Base-by-base conservation (phyloP, 2,888 invertebrate species). In the Marasmarcha lunaedactyla region DNA sequence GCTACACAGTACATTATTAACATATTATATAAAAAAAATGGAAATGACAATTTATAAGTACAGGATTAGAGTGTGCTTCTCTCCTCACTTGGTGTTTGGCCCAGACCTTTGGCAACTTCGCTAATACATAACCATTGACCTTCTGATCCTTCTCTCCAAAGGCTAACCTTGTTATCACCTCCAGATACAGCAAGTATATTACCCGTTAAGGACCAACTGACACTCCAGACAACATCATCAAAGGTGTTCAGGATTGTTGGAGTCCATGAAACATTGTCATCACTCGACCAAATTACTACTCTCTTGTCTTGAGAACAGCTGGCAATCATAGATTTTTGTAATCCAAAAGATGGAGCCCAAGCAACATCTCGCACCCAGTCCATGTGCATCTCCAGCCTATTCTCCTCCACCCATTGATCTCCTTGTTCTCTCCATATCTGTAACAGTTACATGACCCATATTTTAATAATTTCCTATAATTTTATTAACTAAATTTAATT, bases 341-440 rank as follows among this genome's bases (percentile, higher is more conserved):
- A 85, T 2, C 95, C 95, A 55, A 97, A 87, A 34, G 94, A 90
- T 1, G 98, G 98, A 4, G 98, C 97, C 99, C 99, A 99, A 2
- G 98, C 97, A 0, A 99, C 98, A 77, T 99, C 98, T 46, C 99
- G 86, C 10, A 99, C 97, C 98, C 98, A 99, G 73, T 99, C 99
- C 46, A 94, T 95, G 74, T 99, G 99, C 52, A 94, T 95, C 71
- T 98, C 97, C 7, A 99, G 77, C 58, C 94, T 94, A 49, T 90
- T 91, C 64, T 98, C 98, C 71, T 97, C 96, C 0, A 92, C 84
- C 97, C 97, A 98, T 52, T 93, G 89, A 46, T 95, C 97, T 35
- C 90, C 92, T 51, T 92, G 91, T 59, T 92, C 91, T 51, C 88
- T 85, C 92, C 93, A 92, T 55, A 93, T 91, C 88, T 84, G 50